phyloP scores from a whole-genome alignment of 2,888 invertebrate species.

The Andrena camellia region DNA sequence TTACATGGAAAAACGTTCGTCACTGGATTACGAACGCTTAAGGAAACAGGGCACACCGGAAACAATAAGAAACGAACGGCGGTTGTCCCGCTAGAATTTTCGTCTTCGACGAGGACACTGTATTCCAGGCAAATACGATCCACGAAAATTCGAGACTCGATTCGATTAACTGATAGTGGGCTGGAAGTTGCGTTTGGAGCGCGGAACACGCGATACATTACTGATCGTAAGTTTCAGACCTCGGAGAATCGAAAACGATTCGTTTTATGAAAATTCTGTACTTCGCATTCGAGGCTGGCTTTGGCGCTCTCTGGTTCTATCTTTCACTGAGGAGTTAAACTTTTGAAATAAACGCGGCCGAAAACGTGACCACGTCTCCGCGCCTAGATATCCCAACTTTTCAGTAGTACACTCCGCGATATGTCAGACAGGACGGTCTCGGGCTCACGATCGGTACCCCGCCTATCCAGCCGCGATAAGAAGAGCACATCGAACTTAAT shows the following conservation, averaged over 20 bases:
- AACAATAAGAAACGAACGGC: background rate
- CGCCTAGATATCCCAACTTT: too few species aligned
- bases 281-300: background rate
- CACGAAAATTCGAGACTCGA: constrained; percentile 1
- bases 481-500: constrained; percentile 11
- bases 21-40: constrained; percentile 15
- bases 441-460: background rate
- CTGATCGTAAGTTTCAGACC: background rate
- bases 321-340: background rate
- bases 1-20: constrained; percentile 3
- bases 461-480: constrained; percentile 6
- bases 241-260: background rate
- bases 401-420: too few species aligned
- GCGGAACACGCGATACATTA: background rate
- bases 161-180: constrained; percentile 23
- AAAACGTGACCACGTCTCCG: too few species aligned
- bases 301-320: background rate
- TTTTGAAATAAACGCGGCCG: too few species aligned
- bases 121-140: background rate
- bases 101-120: background rate
- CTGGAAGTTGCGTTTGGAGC: background rate
- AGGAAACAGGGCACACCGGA: background rate
- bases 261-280: constrained; percentile 1
- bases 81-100: background rate
- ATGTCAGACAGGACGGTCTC: too few species aligned